Conservation (phyloP, 2,113 vertebrate genomes). For the Perccottus glenii region DNA sequence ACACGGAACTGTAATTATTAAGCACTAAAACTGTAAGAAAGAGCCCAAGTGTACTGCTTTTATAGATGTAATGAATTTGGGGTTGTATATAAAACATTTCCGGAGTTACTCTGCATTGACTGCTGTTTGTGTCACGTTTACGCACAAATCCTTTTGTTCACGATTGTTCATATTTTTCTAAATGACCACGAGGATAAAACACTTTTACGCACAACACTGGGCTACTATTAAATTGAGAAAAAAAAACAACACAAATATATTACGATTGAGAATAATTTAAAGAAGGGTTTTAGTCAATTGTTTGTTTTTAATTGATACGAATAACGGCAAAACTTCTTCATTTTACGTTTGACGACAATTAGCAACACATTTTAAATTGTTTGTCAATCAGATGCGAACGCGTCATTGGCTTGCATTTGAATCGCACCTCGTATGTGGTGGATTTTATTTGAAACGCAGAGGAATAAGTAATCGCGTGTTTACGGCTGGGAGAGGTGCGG, state of each 20-base stretch:
- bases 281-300: not conserved
- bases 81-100: constrained; percentile 56
- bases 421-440: not conserved
- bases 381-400: not conserved
- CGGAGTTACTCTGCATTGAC: constrained; percentile 14
- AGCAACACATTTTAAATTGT: not conserved
- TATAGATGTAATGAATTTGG: constrained; percentile 36
- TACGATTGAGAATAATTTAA: not conserved
- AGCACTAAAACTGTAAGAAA: constrained; percentile 6
- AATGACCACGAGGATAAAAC: not conserved
- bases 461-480: constrained; percentile 65
- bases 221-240: too few relatives aligned
- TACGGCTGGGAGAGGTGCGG: constrained; percentile 83
- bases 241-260: not conserved
- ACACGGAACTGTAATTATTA: not conserved
- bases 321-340: not conserved
- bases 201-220: not conserved
- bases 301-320: too few relatives aligned
- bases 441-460: constrained; percentile 29
- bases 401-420: not conserved
- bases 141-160: not conserved
- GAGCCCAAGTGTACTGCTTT: constrained; percentile 42
- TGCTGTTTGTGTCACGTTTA: constrained; percentile 31
- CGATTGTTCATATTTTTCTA: not conserved
- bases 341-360: not conserved